These are phyloP conservation scores for Reticulitermes speratus DNA, from an alignment of 1,140 invertebrate species.

Conservation along the genomic window DNA sequence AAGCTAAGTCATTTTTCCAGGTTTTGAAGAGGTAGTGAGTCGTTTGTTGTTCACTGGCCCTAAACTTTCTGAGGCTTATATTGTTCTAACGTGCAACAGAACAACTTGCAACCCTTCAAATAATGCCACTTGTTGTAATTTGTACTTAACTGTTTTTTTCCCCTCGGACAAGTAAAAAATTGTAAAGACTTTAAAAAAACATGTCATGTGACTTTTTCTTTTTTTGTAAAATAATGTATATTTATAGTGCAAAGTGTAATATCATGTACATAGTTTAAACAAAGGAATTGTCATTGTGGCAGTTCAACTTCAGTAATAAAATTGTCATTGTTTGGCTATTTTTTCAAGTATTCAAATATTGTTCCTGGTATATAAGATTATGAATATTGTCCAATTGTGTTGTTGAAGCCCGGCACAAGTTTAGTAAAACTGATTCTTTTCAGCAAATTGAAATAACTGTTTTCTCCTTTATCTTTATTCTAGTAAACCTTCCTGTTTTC, in stretches of 20 bases:
- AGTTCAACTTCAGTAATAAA: slow-evolving; percentile 32
- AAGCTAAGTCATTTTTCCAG: slow-evolving; percentile 49
- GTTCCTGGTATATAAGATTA: slow-evolving; percentile 30
- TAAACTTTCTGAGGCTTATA: background rate
- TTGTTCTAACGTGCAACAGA: background rate
- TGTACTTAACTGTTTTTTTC: slow-evolving; percentile 36
- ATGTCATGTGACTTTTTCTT: slow-evolving; percentile 28
- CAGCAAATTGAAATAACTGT: background rate
- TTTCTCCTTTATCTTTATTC: background rate
- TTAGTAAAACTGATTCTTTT: slow-evolving; percentile 13
- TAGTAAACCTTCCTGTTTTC: no score
- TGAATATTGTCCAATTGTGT: background rate
- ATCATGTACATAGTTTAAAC: slow-evolving; percentile 34
- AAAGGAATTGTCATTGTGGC: slow-evolving; percentile 33
- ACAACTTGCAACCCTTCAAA: slow-evolving; percentile 19
- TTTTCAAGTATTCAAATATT: slow-evolving; percentile 36
- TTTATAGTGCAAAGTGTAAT: slow-evolving; percentile 36
- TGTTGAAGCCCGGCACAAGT: background rate
- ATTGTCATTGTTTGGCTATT: slow-evolving; percentile 38
- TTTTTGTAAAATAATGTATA: slow-evolving; percentile 36
- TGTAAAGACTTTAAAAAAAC: slow-evolving; percentile 34
- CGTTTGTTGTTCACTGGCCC: slow-evolving; percentile 5
- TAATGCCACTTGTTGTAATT: slow-evolving; percentile 36
- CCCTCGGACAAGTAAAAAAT: slow-evolving; percentile 34
- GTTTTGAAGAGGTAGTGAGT: slow-evolving; percentile 26